Conservation (phyloP, 2,888 invertebrate genomes). For the Cataglyphis cursor region DNA sequence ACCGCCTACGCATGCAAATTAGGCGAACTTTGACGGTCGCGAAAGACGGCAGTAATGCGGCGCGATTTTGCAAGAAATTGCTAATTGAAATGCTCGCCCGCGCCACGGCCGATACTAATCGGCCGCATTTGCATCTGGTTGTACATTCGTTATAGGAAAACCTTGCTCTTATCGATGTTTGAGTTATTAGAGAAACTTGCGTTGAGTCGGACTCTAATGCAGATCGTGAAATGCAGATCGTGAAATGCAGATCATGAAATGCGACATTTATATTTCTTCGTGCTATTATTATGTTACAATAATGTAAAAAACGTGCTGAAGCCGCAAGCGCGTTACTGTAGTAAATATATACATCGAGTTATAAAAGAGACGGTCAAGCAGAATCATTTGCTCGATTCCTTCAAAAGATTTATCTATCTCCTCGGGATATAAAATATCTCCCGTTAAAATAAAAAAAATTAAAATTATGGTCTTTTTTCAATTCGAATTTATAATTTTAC, state of each 20-base stretch:
- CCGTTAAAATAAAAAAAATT: background rate
- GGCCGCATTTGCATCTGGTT: constrained; percentile 49
- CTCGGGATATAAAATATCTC: background rate
- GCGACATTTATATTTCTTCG: constrained; percentile 45
- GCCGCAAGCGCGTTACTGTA: background rate
- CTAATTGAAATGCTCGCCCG: constrained; percentile 46
- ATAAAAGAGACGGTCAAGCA: background rate
- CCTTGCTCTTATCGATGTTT: constrained; percentile 50
- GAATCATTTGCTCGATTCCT: background rate
- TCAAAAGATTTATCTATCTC: background rate
- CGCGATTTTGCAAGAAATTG: constrained; percentile 79
- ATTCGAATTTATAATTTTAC: background rate
- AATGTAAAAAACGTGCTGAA: background rate
- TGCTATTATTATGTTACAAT: constrained; percentile 25
- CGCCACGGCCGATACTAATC: constrained; percentile 30
- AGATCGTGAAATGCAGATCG: constrained; percentile 36
- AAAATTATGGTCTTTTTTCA: background rate
- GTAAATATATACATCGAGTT: background rate
- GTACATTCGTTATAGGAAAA: constrained; percentile 46
- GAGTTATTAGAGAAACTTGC: constrained; percentile 47
- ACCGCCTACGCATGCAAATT: constrained; percentile 81
- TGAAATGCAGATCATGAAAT: background rate
- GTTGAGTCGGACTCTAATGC: constrained; percentile 5
- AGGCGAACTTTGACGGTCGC: constrained; percentile 71
- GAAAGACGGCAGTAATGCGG: constrained; percentile 76